Percentiles rank a stretch among this genome's conserved stretches.
Evolutionary conservation across 2,888 invertebrate species (phyloP).

Genomic region (Cerceris ruficornis): DNA sequence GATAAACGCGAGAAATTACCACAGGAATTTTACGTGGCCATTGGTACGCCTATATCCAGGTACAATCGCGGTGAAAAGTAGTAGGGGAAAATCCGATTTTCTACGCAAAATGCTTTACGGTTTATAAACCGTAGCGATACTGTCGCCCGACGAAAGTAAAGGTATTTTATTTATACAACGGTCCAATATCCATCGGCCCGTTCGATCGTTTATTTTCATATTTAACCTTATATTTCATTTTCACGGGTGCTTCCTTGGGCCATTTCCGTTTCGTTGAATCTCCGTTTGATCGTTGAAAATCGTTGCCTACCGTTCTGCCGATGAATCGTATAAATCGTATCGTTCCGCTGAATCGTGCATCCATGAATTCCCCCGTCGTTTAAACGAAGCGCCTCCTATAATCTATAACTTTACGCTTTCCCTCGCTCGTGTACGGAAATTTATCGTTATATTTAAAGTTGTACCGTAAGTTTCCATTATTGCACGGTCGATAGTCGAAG

Average conservation of each 20-base stretch:
- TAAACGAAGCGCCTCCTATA: too few species aligned
- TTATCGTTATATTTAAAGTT: background rate
- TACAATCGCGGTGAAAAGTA: constrained; percentile 42
- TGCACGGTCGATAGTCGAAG: background rate
- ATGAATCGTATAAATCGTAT: constrained; percentile 37
- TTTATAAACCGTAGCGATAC: constrained; percentile 22
- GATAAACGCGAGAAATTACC: constrained; percentile 67
- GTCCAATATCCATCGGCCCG: constrained; percentile 34
- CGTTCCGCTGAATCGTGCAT: constrained; percentile 33
- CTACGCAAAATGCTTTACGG: constrained; percentile 36
- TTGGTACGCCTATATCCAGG: constrained; percentile 9
- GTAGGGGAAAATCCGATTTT: constrained; percentile 42
- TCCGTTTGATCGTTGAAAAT: constrained; percentile 10
- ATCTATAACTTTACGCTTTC: too few species aligned
- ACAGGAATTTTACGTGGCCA: constrained; percentile 60
- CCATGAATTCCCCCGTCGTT: background rate
- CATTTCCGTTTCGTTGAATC: constrained; percentile 49
- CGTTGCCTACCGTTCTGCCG: constrained; percentile 33
- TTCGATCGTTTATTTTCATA: constrained; percentile 3
- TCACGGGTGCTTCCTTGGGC: constrained; percentile 41
- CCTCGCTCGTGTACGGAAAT: too few species aligned
- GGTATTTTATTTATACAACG: constrained; percentile 47
- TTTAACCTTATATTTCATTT: constrained; percentile 48
- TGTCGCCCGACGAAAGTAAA: constrained; percentile 31
- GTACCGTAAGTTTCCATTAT: background rate